Percentiles rank a stretch among this genome's conserved stretches.
These are phyloP conservation scores for Eueremaeus valkanovi DNA, from an alignment of 2,888 invertebrate genomes.

Conservation along the genomic window DNA sequence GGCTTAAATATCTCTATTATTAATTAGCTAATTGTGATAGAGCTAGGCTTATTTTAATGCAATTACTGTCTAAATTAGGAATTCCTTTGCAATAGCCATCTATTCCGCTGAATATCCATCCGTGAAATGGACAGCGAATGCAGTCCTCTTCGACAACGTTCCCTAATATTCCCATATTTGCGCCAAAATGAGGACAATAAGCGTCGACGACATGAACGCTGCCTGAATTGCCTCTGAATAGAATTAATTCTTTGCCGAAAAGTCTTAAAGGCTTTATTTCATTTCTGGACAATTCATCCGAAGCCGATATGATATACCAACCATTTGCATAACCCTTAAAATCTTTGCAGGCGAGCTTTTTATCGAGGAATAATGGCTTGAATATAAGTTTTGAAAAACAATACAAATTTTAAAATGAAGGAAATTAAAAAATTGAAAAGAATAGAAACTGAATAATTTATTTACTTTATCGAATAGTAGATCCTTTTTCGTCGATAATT, in stretches of 20 bases:
- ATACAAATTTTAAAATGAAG: no score
- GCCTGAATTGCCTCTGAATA: conserved; percentile 64
- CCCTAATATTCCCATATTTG: conserved; percentile 76
- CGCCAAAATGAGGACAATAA: conserved; percentile 85
- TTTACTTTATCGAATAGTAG: no score
- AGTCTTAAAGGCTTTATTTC: conserved; percentile 59
- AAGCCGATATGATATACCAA: conserved; percentile 76
- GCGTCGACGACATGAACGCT: conserved; percentile 69
- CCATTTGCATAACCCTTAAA: conserved; percentile 68
- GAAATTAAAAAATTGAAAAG: no score
- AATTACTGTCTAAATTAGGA: conserved; percentile 59
- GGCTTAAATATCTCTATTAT: no score
- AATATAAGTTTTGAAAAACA: no score
- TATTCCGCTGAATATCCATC: conserved; percentile 73
- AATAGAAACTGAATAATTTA: no score
- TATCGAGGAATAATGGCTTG: no score
- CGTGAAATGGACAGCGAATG: conserved; percentile 83
- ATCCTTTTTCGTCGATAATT: no score
- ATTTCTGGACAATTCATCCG: conserved; percentile 58
- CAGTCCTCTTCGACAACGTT: conserved; percentile 61
- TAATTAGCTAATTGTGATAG: neutral
- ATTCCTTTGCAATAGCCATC: conserved; percentile 69
- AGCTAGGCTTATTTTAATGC: neutral
- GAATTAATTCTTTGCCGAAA: conserved; percentile 65
- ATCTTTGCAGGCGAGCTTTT: no score